These are phyloP conservation scores for Julus scandinavius DNA, from an alignment of 2,888 invertebrate genomes.

Conservation along the genomic window DNA sequence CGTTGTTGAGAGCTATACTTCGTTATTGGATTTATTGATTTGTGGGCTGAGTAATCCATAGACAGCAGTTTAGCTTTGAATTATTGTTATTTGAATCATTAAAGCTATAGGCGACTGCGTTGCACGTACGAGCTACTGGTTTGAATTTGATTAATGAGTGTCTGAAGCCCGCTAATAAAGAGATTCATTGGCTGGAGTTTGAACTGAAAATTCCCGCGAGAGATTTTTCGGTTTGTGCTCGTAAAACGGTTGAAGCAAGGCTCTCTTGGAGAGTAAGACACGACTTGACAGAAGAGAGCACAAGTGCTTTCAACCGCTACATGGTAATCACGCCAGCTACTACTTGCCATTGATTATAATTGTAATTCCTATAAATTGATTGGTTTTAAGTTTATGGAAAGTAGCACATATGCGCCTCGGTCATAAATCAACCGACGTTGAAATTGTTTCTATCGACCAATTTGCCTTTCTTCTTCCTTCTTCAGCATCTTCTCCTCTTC, in stretches of 20 bases:
- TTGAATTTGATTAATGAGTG: constrained; percentile 25
- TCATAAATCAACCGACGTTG: constrained; percentile 12
- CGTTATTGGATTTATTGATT: constrained; percentile 31
- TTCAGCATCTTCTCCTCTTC: neutral
- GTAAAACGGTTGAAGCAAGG: neutral
- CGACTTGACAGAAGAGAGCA: constrained; percentile 1
- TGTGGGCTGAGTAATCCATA: neutral
- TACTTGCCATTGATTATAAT: neutral
- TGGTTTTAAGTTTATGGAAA: constrained; percentile 31
- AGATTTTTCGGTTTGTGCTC: neutral
- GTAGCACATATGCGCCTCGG: neutral
- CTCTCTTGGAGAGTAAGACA: neutral
- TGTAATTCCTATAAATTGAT: constrained; percentile 10
- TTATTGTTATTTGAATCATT: constrained; percentile 37
- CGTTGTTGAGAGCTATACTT: constrained; percentile 4
- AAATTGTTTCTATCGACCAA: constrained; percentile 24
- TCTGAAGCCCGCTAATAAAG: constrained; percentile 28
- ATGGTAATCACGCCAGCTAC: neutral
- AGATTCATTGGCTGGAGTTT: constrained; percentile 24
- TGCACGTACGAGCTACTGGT: neutral
- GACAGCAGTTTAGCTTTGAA: constrained; percentile 19
- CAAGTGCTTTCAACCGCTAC: constrained; percentile 7
- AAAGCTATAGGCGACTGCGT: neutral
- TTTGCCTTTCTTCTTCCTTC: neutral
- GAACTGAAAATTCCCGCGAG: neutral